These are phyloP conservation scores for Andrena praecox DNA, from an alignment of 2,888 invertebrate species.

Conservation along the genomic window DNA sequence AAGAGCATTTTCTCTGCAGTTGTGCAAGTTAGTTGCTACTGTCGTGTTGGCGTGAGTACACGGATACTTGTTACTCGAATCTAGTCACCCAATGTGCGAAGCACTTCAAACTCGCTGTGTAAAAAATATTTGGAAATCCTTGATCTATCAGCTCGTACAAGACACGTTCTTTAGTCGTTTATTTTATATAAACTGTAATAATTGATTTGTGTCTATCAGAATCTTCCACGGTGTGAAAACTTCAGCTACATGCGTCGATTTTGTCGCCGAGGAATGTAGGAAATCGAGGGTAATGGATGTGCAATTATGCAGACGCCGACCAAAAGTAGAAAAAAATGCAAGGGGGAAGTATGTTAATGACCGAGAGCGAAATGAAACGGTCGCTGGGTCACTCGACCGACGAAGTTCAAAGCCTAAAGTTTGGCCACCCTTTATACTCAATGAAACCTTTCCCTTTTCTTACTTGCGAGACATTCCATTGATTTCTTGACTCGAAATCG, in stretches of 20 bases:
- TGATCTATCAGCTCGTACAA: too few species aligned
- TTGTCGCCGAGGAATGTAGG: constrained; percentile 2
- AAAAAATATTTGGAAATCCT: too few species aligned
- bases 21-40: too few species aligned
- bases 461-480: constrained; percentile 37
- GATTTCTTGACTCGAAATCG: constrained; percentile 38
- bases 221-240: not conserved
- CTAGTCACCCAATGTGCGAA: too few species aligned
- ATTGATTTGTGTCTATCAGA: too few species aligned
- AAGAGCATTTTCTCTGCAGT: not conserved
- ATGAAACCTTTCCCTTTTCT: constrained; percentile 25
- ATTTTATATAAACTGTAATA: too few species aligned
- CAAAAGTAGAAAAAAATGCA: constrained; percentile 77
- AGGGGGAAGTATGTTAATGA: constrained; percentile 83
- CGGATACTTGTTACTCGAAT: too few species aligned
- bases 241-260: not conserved
- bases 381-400: constrained; percentile 77
- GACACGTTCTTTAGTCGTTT: too few species aligned
- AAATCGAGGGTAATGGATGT: constrained; percentile 14
- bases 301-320: constrained; percentile 78
- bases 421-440: constrained; percentile 67
- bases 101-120: too few species aligned
- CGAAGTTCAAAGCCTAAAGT: constrained; percentile 83
- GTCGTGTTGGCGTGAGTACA: too few species aligned
- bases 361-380: constrained; percentile 81